phyloP scores from a whole-genome alignment of 2,797 vertebrate genomes.

The Acipenser oxyrinchus region DNA sequence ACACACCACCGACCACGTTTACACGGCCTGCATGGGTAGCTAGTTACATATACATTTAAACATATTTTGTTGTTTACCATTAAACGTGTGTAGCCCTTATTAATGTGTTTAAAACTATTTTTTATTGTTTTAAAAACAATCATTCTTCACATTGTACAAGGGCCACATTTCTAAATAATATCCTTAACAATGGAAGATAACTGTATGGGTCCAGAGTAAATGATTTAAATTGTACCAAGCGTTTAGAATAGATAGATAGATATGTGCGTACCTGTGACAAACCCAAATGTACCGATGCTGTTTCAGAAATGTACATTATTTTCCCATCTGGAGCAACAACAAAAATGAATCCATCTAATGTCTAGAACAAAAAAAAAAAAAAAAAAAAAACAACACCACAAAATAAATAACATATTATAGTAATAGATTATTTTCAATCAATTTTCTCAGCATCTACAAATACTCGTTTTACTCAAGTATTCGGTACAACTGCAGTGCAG shows the following conservation, averaged over 20 bases:
- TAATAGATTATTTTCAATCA: too few species aligned
- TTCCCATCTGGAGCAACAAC: slow-evolving; percentile 96
- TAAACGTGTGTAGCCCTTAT: too few species aligned
- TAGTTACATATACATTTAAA: neutral
- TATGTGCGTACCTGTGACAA: slow-evolving; percentile 79
- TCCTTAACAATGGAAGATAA: too few species aligned
- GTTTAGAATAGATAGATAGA: neutral
- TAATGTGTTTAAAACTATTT: too few species aligned
- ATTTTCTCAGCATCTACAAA: too few species aligned
- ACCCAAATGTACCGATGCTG: slow-evolving; percentile 89
- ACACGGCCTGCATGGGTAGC: neutral
- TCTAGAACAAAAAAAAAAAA: slow-evolving; percentile 50
- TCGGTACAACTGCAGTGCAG: too few species aligned
- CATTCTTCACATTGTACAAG: too few species aligned
- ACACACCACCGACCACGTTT: neutral
- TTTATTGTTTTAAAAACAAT: too few species aligned
- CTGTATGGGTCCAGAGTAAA: too few species aligned
- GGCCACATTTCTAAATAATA: too few species aligned
- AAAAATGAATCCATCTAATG: slow-evolving; percentile 93
- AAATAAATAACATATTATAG: slow-evolving; percentile 19
- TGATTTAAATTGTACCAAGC: too few species aligned
- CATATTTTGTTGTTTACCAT: neutral
- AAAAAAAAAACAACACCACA: slow-evolving; percentile 11
- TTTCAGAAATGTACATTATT: slow-evolving; percentile 98
- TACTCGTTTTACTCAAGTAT: too few species aligned